These are phyloP conservation scores for Vanacampus margaritifer DNA, from an alignment of 2,113 vertebrate genomes.

Conservation along the genomic window DNA sequence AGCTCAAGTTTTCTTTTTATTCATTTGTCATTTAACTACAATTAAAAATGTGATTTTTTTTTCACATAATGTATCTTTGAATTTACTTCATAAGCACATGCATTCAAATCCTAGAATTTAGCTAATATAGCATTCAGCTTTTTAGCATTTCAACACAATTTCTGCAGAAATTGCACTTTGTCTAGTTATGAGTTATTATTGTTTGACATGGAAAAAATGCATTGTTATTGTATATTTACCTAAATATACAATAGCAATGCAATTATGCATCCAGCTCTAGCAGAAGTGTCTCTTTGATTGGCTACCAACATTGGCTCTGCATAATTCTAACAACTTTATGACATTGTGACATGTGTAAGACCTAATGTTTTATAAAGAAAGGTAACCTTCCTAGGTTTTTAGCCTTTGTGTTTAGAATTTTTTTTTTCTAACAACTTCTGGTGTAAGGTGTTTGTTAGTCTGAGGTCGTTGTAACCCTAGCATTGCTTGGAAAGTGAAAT, in stretches of 20 bases:
- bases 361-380: not conserved
- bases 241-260: no score
- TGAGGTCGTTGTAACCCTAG: slow-evolving; percentile 75
- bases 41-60: no score
- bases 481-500: slow-evolving; percentile 79
- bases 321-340: not conserved
- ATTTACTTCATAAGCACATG: no score
- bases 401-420: slow-evolving; percentile 41
- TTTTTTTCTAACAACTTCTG: not conserved
- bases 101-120: no score
- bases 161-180: no score
- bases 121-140: no score
- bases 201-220: slow-evolving; percentile 32
- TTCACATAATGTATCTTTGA: no score
- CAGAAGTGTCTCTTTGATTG: slow-evolving; percentile 5
- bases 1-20: no score
- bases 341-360: not conserved
- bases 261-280: slow-evolving; percentile 33
- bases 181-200: slow-evolving; percentile 2
- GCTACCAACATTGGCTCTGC: not conserved
- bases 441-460: slow-evolving; percentile 63
- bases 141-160: no score
- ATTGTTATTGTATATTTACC: slow-evolving; percentile 48
- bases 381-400: not conserved
- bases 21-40: no score